phyloP scores from a whole-genome alignment of 2,113 vertebrate genomes.

The Epinephelus fuscoguttatus region DNA sequence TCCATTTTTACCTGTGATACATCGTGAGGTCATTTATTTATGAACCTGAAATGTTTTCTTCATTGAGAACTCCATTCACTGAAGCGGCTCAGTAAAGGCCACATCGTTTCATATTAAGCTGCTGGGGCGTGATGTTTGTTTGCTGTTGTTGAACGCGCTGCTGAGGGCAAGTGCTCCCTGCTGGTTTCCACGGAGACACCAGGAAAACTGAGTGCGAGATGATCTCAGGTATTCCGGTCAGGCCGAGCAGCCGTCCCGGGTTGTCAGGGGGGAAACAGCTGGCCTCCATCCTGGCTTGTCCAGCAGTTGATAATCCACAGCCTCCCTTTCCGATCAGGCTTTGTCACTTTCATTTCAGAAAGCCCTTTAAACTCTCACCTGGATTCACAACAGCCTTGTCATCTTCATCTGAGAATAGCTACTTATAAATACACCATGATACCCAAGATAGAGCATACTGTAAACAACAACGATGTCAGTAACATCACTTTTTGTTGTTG shows the following conservation, averaged over 20 bases:
- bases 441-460: conserved; percentile 28
- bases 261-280: conserved; percentile 62
- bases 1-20: conserved; percentile 27
- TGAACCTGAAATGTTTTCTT: conserved; percentile 34
- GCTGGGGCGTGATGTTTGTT: conserved; percentile 65
- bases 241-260: conserved; percentile 44
- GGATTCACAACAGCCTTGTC: conserved; percentile 46
- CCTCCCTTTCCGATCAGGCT: conserved; percentile 50
- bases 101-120: conserved; percentile 50
- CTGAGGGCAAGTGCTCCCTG: conserved; percentile 49
- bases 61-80: conserved; percentile 36
- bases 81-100: conserved; percentile 40
- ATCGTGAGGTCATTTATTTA: conserved; percentile 44
- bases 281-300: conserved; percentile 49
- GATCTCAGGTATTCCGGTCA: conserved; percentile 73
- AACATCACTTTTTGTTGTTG: conserved; percentile 28
- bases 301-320: conserved; percentile 61
- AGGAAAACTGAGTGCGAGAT: conserved; percentile 41
- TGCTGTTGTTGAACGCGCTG: conserved; percentile 38
- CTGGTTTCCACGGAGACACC: conserved; percentile 67
- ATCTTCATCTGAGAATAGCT: conserved; percentile 47
- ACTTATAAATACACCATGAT: conserved; percentile 39
- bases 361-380: conserved; percentile 62
- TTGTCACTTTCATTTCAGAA: conserved; percentile 56
- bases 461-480: not conserved